These are phyloP conservation scores for Hyperoplus immaculatus DNA, from an alignment of 2,797 vertebrate species.

Conservation along the genomic window DNA sequence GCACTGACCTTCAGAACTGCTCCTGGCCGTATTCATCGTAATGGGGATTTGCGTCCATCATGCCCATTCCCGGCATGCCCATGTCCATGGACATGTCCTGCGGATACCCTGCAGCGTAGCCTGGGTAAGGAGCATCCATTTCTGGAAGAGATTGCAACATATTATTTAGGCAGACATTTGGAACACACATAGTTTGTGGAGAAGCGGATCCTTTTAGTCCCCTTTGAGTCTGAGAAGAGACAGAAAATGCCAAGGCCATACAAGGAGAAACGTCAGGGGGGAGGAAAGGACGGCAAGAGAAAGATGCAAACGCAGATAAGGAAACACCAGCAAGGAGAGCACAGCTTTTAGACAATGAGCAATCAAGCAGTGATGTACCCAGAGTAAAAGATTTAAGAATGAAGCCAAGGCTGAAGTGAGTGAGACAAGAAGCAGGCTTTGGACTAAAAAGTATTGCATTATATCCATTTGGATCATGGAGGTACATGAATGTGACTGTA, in stretches of 20 bases:
- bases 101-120: constrained; percentile 31
- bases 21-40: constrained; percentile 52
- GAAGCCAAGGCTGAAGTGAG: neutral
- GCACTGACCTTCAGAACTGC: constrained; percentile 66
- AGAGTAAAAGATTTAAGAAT: neutral
- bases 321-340: constrained; percentile 4
- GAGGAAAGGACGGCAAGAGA: constrained; percentile 34
- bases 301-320: constrained; percentile 48
- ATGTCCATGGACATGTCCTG: constrained; percentile 63
- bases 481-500: neutral
- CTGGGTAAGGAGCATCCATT: constrained; percentile 59
- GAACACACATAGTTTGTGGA: constrained; percentile 6
- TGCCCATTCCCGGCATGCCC: constrained; percentile 21
- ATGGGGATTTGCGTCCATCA: constrained; percentile 66
- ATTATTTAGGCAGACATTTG: neutral
- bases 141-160: constrained; percentile 69
- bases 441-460: neutral
- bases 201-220: constrained; percentile 20
- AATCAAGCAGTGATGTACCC: neutral
- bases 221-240: constrained; percentile 17
- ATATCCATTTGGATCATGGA: neutral
- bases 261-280: constrained; percentile 52
- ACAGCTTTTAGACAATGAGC: neutral
- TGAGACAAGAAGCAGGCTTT: neutral
- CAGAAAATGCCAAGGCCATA: constrained; percentile 60